A percentile compares a stretch with the other conserved stretches of the same genome.
Conservation (phyloP, 2,888 invertebrate genomes). For the Limnephilus auricula region DNA sequence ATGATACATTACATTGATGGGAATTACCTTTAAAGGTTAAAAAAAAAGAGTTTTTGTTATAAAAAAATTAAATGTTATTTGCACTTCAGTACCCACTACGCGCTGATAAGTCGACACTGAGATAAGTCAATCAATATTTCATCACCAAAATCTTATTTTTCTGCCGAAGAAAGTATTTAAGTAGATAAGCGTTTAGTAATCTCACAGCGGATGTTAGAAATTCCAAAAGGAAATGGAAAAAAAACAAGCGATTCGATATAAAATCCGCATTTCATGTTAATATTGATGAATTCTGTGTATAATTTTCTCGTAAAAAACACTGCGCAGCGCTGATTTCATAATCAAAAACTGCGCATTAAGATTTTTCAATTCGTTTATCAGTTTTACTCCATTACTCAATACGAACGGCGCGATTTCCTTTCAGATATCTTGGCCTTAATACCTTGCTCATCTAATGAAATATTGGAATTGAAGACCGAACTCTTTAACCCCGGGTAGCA, state of each 20-base stretch:
- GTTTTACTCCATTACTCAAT: not conserved
- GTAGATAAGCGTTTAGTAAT: slow-evolving; percentile 51
- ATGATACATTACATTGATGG: too few species aligned
- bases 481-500: not conserved
- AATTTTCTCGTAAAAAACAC: not conserved
- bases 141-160: slow-evolving; percentile 42
- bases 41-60: too few species aligned
- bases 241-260: slow-evolving; percentile 46
- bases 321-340: not conserved
- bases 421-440: not conserved
- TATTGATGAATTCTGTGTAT: not conserved
- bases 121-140: slow-evolving; percentile 47
- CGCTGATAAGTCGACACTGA: not conserved
- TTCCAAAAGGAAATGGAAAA: slow-evolving; percentile 46
- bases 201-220: slow-evolving; percentile 45
- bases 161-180: slow-evolving; percentile 36
- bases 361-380: not conserved
- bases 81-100: not conserved
- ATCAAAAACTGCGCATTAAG: not conserved
- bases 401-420: not conserved
- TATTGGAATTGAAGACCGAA: not conserved
- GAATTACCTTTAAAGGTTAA: too few species aligned
- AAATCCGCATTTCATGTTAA: slow-evolving; percentile 15
- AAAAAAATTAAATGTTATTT: not conserved
- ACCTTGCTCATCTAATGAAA: not conserved